phyloP scores from a whole-genome alignment of 2,113 vertebrate genomes.

The Pteruthius melanotis region DNA sequence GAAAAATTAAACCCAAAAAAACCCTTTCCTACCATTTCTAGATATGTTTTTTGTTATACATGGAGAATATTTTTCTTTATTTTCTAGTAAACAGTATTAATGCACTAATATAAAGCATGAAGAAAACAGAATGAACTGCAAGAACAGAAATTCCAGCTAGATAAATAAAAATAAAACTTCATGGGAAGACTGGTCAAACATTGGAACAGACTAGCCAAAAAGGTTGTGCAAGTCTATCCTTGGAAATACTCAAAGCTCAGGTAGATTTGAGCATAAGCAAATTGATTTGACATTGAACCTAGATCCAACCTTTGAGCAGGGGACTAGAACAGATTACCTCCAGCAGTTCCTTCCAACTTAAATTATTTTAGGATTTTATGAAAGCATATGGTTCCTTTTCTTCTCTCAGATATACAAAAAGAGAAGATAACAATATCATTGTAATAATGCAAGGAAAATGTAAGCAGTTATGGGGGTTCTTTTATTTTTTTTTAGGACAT shows the following conservation, averaged over 20 bases:
- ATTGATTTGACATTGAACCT: neutral
- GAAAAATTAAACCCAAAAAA: neutral
- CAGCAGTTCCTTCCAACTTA: neutral
- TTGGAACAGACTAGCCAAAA: neutral
- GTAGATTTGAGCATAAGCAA: neutral
- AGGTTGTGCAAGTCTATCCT: neutral
- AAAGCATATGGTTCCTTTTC: neutral
- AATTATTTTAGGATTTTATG: neutral
- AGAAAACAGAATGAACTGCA: neutral
- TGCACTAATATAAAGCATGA: neutral
- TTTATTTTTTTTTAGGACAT: neutral
- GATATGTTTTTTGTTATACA: neutral
- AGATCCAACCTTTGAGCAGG: neutral
- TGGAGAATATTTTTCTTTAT: neutral
- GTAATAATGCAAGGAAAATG: neutral
- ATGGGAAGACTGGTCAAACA: neutral
- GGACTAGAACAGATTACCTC: neutral
- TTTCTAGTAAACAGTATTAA: neutral
- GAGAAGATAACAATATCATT: neutral
- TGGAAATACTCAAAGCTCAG: neutral
- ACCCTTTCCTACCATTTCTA: neutral
- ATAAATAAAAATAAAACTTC: neutral
- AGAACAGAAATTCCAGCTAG: neutral
- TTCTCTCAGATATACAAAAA: neutral
- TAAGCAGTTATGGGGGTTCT: fast-evolving